These are phyloP conservation scores for Drosophila kohkoa DNA, from an alignment of 1,140 invertebrate genomes.

Conservation along the genomic window DNA sequence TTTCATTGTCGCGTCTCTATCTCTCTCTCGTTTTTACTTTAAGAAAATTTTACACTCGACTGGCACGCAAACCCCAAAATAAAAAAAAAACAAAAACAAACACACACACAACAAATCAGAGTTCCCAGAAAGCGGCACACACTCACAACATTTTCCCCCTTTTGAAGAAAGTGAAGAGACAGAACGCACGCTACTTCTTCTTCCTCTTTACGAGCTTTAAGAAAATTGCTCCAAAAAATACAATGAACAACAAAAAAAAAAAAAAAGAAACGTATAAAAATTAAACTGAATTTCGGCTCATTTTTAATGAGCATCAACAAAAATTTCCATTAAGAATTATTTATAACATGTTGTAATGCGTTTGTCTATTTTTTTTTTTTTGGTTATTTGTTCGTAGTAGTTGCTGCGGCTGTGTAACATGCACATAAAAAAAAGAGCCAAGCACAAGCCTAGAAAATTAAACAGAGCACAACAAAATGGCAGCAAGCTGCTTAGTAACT, in stretches of 20 bases:
- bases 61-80: conserved; percentile 29
- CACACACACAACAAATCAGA: conserved; percentile 1
- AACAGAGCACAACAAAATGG: conserved; percentile 81
- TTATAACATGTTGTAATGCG: conserved; percentile 75
- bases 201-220: conserved; percentile 57
- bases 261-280: conserved; percentile 24
- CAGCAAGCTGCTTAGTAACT: conserved; percentile 31
- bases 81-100: background rate
- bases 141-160: conserved; percentile 30
- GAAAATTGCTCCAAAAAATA: conserved; percentile 54
- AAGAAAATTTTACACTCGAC: conserved; percentile 71
- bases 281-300: conserved; percentile 23
- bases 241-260: conserved; percentile 4
- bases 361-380: conserved; percentile 29
- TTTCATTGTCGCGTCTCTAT: conserved; percentile 61
- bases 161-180: conserved; percentile 62
- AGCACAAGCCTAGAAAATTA: conserved; percentile 71
- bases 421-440: conserved; percentile 21
- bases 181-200: conserved; percentile 61
- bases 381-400: background rate
- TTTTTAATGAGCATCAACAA: conserved; percentile 31
- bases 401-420: conserved; percentile 39
- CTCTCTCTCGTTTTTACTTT: conserved; percentile 9
- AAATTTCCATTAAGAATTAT: conserved; percentile 78
- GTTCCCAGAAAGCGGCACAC: conserved; percentile 26